Conservation (phyloP, 1,140 invertebrate species). For the Drosophila pectinifera region DNA sequence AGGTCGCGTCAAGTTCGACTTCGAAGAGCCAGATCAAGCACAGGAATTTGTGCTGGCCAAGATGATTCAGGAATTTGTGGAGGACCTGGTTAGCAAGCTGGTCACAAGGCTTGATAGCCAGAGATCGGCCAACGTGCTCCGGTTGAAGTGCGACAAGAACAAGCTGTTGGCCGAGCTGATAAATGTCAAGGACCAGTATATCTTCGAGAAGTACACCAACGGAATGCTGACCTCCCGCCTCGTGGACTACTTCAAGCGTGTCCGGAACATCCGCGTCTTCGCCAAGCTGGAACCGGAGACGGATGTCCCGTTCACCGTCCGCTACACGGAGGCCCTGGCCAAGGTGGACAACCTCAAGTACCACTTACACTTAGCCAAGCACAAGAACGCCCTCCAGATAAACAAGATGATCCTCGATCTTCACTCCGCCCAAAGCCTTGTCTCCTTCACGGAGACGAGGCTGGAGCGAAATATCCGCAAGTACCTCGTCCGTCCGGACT, state of each 20-base stretch:
- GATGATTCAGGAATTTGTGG: slow-evolving; percentile 14
- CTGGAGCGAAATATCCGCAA: slow-evolving; percentile 4
- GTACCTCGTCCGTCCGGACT: slow-evolving; percentile 3
- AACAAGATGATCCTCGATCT: slow-evolving; percentile 34
- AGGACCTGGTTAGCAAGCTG: slow-evolving; percentile 18
- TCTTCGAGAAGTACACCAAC: slow-evolving; percentile 5
- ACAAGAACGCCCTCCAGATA: slow-evolving; percentile 1
- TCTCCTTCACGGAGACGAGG: slow-evolving; percentile 12
- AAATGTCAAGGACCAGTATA: fast-evolving
- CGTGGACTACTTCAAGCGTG: slow-evolving; percentile 41
- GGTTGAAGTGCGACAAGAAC: slow-evolving; percentile 15
- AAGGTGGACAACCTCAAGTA: slow-evolving; percentile 9
- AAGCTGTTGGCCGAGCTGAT: slow-evolving; percentile 17
- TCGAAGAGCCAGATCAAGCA: neutral
- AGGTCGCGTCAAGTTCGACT: neutral
- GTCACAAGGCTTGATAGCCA: neutral
- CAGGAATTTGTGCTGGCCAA: neutral
- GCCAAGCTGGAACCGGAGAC: fast-evolving
- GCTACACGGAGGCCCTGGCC: slow-evolving; percentile 14
- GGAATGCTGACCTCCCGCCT: slow-evolving; percentile 28
- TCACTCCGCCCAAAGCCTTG: slow-evolving; percentile 3
- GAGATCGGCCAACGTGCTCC: neutral
- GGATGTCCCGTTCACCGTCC: neutral
- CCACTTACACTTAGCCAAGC: neutral
- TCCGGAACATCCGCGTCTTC: slow-evolving; percentile 19